phyloP scores from a whole-genome alignment of 2,888 invertebrate genomes.

The Cephus pygmeus region DNA sequence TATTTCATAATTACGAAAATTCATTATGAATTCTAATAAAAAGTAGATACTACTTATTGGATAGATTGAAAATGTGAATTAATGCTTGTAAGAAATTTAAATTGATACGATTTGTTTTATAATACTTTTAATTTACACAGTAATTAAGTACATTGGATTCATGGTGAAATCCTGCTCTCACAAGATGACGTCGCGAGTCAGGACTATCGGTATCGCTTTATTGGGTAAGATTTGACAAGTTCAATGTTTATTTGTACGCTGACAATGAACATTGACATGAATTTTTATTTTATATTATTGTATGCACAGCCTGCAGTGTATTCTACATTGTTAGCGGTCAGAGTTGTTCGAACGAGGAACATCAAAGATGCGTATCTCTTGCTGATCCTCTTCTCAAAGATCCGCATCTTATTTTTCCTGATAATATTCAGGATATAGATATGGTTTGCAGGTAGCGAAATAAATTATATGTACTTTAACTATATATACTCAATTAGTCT shows the following conservation, averaged over 20 bases:
- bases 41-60: not conserved
- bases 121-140: not conserved
- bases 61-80: not conserved
- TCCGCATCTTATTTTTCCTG: constrained; percentile 72
- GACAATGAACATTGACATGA: constrained; percentile 16
- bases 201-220: not conserved
- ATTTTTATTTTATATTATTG: not conserved
- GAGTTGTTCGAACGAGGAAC: constrained; percentile 67
- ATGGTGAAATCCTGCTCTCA: not conserved
- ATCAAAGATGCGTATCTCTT: constrained; percentile 69
- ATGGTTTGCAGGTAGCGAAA: constrained; percentile 69
- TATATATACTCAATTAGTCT: not conserved
- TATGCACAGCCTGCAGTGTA: not conserved
- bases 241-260: not conserved
- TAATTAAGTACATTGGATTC: not conserved
- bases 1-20: not conserved
- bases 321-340: constrained; percentile 16
- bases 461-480: constrained; percentile 14
- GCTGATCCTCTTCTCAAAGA: constrained; percentile 73
- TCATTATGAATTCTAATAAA: not conserved
- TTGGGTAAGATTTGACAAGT: not conserved
- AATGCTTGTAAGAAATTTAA: not conserved
- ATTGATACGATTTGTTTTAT: not conserved
- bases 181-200: not conserved
- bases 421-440: constrained; percentile 72